phyloP scores from a whole-genome alignment of 2,113 vertebrate species.

The Thamnaconus septentrionalis region DNA sequence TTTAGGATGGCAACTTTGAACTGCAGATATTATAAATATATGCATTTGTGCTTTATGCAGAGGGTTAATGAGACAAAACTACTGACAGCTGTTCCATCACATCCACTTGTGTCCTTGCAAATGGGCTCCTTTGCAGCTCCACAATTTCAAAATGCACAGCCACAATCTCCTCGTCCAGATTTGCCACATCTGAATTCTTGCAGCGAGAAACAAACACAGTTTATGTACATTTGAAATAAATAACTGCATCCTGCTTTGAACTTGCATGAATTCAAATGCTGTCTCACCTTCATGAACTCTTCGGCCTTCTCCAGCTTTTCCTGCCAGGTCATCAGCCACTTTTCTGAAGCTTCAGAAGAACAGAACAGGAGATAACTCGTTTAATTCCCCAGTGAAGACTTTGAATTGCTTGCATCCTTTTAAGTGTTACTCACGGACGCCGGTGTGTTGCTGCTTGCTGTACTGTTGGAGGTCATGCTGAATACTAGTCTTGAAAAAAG shows the following conservation, averaged over 20 bases:
- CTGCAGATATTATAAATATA: no score
- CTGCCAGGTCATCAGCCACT: slow-evolving; percentile 96
- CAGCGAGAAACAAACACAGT: neutral
- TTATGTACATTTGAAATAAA: neutral
- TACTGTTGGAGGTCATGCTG: slow-evolving; percentile 92
- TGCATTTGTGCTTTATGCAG: no score
- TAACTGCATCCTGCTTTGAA: neutral
- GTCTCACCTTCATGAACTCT: slow-evolving; percentile 72
- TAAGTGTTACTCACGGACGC: slow-evolving; percentile 85
- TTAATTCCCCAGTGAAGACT: neutral
- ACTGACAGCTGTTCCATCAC: slow-evolving; percentile 93
- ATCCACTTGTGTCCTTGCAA: slow-evolving; percentile 90
- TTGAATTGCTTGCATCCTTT: neutral
- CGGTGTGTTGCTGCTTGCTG: slow-evolving; percentile 89
- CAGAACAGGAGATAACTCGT: neutral
- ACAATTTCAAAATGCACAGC: slow-evolving; percentile 94
- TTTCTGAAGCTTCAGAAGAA: slow-evolving; percentile 86
- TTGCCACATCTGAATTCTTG: slow-evolving; percentile 89
- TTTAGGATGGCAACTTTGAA: no score
- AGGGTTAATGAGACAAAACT: neutral
- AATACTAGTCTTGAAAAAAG: slow-evolving; percentile 95
- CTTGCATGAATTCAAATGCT: neutral
- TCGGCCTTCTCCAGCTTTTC: slow-evolving; percentile 93
- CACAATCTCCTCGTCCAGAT: slow-evolving; percentile 95
- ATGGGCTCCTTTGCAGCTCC: slow-evolving; percentile 93